These are phyloP conservation scores for Apamea anceps DNA, from an alignment of 2,888 invertebrate genomes.

Conservation along the genomic window DNA sequence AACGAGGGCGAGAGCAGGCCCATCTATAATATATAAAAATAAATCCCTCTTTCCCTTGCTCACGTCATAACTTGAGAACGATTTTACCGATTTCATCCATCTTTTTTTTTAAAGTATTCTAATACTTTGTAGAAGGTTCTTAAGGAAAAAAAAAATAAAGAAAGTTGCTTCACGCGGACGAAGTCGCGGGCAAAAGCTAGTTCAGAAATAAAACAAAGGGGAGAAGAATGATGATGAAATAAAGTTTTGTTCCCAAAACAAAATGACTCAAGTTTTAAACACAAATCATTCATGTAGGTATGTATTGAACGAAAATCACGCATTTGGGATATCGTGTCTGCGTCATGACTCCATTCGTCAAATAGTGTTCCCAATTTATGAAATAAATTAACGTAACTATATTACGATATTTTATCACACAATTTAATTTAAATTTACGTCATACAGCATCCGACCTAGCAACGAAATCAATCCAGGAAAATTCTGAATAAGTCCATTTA, in stretches of 20 bases:
- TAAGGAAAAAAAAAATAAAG: too few species aligned
- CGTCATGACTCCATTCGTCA: neutral
- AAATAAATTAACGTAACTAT: neutral
- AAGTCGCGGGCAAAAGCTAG: too few species aligned
- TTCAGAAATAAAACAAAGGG: too few species aligned
- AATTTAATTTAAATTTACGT: slow-evolving; percentile 5
- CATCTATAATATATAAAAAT: too few species aligned
- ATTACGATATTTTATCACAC: neutral
- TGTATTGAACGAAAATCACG: neutral
- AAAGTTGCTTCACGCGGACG: too few species aligned
- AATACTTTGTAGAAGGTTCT: too few species aligned
- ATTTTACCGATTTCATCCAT: too few species aligned
- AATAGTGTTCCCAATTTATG: neutral
- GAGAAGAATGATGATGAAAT: neutral
- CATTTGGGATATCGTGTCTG: neutral
- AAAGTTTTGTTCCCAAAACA: neutral
- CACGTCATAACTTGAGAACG: too few species aligned
- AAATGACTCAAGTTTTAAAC: neutral
- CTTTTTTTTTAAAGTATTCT: too few species aligned
- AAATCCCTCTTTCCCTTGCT: too few species aligned
- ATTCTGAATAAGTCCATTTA: slow-evolving; percentile 8
- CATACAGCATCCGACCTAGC: neutral
- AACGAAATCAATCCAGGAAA: slow-evolving; percentile 42
- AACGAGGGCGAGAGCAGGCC: too few species aligned
- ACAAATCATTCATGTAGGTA: neutral